These are phyloP conservation scores for Periophthalmus modestus DNA, from an alignment of 2,113 vertebrate genomes.

Conservation along the genomic window DNA sequence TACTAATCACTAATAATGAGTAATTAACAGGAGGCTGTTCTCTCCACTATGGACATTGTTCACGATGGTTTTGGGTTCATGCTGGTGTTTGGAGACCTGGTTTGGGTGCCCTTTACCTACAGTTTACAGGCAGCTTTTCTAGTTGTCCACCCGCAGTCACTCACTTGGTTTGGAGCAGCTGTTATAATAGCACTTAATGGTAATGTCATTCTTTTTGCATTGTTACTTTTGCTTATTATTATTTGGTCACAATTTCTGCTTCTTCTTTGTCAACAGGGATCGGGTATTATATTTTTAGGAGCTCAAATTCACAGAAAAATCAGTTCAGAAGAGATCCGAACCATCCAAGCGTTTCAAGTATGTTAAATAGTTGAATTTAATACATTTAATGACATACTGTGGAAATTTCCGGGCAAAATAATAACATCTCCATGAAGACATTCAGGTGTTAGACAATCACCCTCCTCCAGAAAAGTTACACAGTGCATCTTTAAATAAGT, in stretches of 20 bases:
- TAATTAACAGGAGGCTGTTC: slow-evolving; percentile 80
- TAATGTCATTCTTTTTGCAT: slow-evolving; percentile 44
- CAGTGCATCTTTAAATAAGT: not conserved
- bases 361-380: slow-evolving; percentile 36
- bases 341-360: slow-evolving; percentile 82
- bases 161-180: slow-evolving; percentile 65
- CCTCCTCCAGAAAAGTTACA: no score
- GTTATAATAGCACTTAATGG: slow-evolving; percentile 82
- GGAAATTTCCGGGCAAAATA: no score
- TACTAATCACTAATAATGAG: not conserved
- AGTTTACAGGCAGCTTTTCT: slow-evolving; percentile 87
- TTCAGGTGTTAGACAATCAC: no score
- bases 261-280: slow-evolving; percentile 67
- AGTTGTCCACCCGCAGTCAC: slow-evolving; percentile 81
- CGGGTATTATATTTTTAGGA: slow-evolving; percentile 88
- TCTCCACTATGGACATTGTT: slow-evolving; percentile 90
- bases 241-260: not conserved
- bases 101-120: slow-evolving; percentile 91
- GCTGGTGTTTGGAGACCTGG: slow-evolving; percentile 87
- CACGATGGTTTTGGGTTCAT: slow-evolving; percentile 93
- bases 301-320: slow-evolving; percentile 92
- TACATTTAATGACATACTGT: no score
- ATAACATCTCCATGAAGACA: no score
- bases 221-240: not conserved
- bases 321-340: slow-evolving; percentile 86